Evolutionary conservation across 2,797 vertebrate genomes (phyloP), one percentile per base, ranked within the genome.

Genomic region (Phaenicophaeus curvirostris): DNA sequence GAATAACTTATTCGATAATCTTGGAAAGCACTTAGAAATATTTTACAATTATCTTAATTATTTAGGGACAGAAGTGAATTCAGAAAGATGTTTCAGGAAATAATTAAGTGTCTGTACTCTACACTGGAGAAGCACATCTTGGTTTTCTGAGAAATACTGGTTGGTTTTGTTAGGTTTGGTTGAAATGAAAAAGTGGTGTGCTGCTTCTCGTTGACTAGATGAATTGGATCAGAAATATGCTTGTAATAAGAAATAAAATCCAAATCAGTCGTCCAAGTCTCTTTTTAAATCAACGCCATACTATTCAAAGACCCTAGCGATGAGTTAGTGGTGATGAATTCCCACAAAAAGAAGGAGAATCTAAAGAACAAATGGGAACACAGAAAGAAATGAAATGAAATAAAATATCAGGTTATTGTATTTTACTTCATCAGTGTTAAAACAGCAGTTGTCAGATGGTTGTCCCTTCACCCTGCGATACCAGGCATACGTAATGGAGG

Each of bases 391-490:
- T 66, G 23, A 62, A 76, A 75, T 84, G 20, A 62, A 76, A 75
- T 84, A 89, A 61, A 91, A 69, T 50, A 91, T 81, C 67, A 89
- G 61, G 53, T 91, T 90, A 8, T 75, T 84, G 92, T 85, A 21
- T 53, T 55, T 83, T 58, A 46, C 33, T 75, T 86, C 84, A 84
- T 76, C 79, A 37, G 2, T 65, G 87, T 58, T 91, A 79, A 86
- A 92, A 11, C 57, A 73, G 44, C 61, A 41, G 53, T 86, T 90
- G 72, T 89, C 61, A 95, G 76, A 85, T 28, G 91, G 46, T 65
- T 94, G 82, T 95, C 82, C 85, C 57, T 91, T 96, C 93, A 37
- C n/a, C 28, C 74, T 6, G 3, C 46, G 77, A 76, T 23, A 85
- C 95, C 79, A 85, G 79, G 88, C 94, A 59, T 79, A 59, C 13